phyloP scores from a whole-genome alignment of 2,888 invertebrate species.

The Chrysolina americana region DNA sequence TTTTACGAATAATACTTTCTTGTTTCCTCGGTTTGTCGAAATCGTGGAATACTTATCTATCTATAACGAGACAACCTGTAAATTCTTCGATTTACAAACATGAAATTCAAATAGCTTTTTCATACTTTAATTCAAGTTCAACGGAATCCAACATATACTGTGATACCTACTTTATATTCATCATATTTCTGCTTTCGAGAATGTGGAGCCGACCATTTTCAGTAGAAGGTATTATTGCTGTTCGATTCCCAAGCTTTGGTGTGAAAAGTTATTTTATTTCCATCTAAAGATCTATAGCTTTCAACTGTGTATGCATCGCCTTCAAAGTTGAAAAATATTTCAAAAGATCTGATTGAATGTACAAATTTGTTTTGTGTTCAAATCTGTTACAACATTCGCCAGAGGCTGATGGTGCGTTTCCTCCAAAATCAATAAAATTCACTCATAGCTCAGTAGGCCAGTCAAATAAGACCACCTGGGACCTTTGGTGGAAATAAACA shows the following conservation, averaged over 20 bases:
- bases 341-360: no score
- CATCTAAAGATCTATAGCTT: neutral
- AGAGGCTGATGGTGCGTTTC: no score
- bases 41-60: neutral
- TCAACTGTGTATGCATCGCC: neutral
- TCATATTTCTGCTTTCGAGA: neutral
- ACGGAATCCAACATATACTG: conserved; percentile 1
- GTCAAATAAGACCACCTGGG: no score
- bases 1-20: neutral
- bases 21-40: neutral
- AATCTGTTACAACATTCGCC: no score
- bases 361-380: no score
- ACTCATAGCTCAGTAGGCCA: no score
- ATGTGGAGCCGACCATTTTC: neutral
- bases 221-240: neutral
- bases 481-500: no score
- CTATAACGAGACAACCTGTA: conserved; percentile 24
- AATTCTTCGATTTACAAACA: conserved; percentile 40
- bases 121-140: conserved; percentile 6
- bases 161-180: conserved; percentile 13
- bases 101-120: conserved; percentile 29
- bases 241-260: neutral
- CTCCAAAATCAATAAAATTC: no score
- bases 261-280: neutral
- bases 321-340: neutral